These are phyloP conservation scores for Pristionchus pacificus DNA, from an alignment of 1,140 invertebrate genomes.

Conservation along the genomic window DNA sequence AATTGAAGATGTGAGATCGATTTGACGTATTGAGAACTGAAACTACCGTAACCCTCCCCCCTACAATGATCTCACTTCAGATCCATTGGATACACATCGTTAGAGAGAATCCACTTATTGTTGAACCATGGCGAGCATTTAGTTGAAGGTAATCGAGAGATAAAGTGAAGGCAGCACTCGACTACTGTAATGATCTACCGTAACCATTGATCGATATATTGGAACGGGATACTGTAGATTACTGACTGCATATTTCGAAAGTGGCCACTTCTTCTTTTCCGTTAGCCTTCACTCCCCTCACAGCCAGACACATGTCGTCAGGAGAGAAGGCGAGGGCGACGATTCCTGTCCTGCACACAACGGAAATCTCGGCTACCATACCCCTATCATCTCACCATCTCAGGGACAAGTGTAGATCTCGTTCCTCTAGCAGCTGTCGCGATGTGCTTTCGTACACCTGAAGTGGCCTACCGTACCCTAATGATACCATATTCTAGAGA, in stretches of 20 bases:
- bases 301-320: not conserved
- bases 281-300: not conserved
- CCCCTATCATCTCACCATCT: not conserved
- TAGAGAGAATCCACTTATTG: not conserved
- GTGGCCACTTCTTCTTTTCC: not conserved
- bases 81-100: not conserved
- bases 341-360: not conserved
- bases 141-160: not conserved
- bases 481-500: not conserved
- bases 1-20: not conserved
- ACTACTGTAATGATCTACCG: not conserved
- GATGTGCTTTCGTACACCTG: not conserved
- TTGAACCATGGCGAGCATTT: not conserved
- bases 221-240: not conserved
- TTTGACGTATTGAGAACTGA: not conserved
- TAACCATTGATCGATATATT: too few species aligned
- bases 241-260: not conserved
- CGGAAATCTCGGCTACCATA: too few species aligned
- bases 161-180: not conserved
- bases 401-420: not conserved
- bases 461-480: too few species aligned
- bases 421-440: not conserved
- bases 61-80: not conserved
- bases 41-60: too few species aligned
- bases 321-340: not conserved